Evolutionary conservation across 2,113 vertebrate genomes (phyloP).

Genomic region (Erythrolamprus reginae): DNA sequence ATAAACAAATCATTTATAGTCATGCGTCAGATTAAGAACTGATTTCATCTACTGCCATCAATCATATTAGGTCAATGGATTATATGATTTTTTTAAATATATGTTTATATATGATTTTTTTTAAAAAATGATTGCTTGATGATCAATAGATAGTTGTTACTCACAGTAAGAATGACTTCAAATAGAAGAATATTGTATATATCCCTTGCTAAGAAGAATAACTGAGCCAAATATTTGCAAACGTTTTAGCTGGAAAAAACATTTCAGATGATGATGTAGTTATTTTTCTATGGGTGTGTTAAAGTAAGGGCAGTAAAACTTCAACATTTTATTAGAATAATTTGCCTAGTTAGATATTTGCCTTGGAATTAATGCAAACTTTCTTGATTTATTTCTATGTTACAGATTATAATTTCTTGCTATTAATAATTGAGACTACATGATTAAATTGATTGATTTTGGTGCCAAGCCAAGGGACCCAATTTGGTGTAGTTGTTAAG

Average conservation of each 20-base stretch:
- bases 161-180: conserved; percentile 23
- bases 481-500: background rate
- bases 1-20: conserved; percentile 35
- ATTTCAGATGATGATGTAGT: background rate
- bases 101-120: conserved; percentile 14
- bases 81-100: conserved; percentile 16
- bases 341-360: background rate
- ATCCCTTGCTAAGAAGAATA: conserved; percentile 15
- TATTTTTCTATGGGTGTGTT: conserved; percentile 18
- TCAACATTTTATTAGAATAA: background rate
- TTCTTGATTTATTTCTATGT: background rate
- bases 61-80: background rate
- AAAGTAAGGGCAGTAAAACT: background rate
- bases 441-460: background rate
- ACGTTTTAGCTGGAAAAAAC: background rate
- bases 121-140: conserved; percentile 31
- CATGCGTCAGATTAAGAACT: conserved; percentile 40
- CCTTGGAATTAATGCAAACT: background rate
- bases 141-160: conserved; percentile 26
- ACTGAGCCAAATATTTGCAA: background rate
- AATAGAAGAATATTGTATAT: background rate
- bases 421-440: background rate
- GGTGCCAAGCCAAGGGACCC: background rate
- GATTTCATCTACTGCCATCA: conserved; percentile 52
- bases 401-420: background rate